A percentile compares a stretch with the other conserved stretches of the same genome.
phyloP scores from a whole-genome alignment of 1,140 invertebrate genomes.

The Drosophila neocordata region DNA sequence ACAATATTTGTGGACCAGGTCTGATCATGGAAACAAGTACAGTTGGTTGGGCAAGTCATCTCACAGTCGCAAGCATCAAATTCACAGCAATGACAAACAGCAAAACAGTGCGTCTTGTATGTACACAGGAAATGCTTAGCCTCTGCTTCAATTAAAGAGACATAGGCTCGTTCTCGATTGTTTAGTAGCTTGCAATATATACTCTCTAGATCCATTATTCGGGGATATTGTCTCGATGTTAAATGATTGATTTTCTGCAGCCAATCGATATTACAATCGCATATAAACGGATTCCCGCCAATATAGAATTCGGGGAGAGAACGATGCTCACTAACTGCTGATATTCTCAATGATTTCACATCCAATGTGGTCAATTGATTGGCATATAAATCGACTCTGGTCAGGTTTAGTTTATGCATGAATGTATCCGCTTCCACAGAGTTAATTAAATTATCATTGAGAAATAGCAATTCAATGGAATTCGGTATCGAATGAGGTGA shows the following conservation, averaged over 20 bases:
- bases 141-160: constrained; percentile 92
- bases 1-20: constrained; percentile 97
- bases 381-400: constrained; percentile 92
- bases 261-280: constrained; percentile 95
- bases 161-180: constrained; percentile 90
- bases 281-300: constrained; percentile 93
- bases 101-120: constrained; percentile 96
- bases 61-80: constrained; percentile 97
- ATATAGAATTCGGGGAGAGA: constrained; percentile 93
- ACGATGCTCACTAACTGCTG: constrained; percentile 87
- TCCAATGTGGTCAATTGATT: constrained; percentile 93
- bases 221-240: constrained; percentile 90
- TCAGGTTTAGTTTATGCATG: constrained; percentile 91
- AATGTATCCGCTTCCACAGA: constrained; percentile 92
- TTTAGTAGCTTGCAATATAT: constrained; percentile 95
- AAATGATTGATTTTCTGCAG: constrained; percentile 92
- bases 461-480: constrained; percentile 90
- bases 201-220: constrained; percentile 94
- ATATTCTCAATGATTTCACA: constrained; percentile 89
- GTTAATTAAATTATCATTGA: constrained; percentile 92
- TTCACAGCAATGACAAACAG: constrained; percentile 96
- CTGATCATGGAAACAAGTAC: constrained; percentile 96
- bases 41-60: constrained; percentile 97
- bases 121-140: constrained; percentile 95
- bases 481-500: constrained; percentile 88